Conservation (phyloP, 2,113 vertebrate species). For the Pygoscelis adeliae region DNA sequence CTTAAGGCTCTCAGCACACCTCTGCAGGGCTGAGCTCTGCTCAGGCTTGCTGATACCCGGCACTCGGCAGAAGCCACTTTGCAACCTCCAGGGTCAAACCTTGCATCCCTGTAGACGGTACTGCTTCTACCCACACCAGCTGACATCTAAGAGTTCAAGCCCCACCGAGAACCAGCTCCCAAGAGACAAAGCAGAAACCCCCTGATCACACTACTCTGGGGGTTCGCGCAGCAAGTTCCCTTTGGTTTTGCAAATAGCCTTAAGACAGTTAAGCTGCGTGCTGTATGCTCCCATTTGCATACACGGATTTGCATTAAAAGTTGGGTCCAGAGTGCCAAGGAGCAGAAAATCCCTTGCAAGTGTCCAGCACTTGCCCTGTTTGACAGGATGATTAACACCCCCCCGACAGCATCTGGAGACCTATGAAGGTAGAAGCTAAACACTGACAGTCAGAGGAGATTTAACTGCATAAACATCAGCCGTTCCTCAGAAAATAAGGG, state of each 20-base stretch:
- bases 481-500: neutral
- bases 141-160: neutral
- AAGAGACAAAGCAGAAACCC: neutral
- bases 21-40: neutral
- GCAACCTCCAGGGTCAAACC: neutral
- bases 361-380: neutral
- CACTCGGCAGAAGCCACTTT: neutral
- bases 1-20: neutral
- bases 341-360: neutral
- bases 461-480: neutral
- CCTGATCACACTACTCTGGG: rapidly evolving
- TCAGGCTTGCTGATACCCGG: neutral
- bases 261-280: neutral
- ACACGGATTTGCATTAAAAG: neutral
- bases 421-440: neutral
- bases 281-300: neutral
- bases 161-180: neutral
- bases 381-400: neutral
- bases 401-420: neutral
- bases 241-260: neutral
- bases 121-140: rapidly evolving
- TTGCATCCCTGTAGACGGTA: rapidly evolving
- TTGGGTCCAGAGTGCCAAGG: neutral
- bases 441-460: neutral
- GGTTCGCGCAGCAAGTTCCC: neutral